Evolutionary conservation across 2,888 invertebrate species (phyloP).

Genomic region (Drosophila kambysellisi): DNA sequence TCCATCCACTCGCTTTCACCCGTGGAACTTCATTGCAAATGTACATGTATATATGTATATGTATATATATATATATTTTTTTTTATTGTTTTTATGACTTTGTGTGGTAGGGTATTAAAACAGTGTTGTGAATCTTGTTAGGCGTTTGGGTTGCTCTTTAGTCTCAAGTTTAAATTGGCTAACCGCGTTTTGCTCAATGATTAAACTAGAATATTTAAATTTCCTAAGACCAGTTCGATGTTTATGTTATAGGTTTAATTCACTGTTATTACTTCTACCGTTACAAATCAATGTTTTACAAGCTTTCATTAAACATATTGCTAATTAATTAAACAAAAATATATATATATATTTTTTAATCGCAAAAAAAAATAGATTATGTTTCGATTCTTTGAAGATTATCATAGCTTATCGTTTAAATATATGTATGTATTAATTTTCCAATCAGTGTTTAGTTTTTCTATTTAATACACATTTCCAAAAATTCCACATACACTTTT

Average conservation of each 20-base stretch:
- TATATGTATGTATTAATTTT: neutral
- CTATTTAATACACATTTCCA: neutral
- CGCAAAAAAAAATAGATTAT: neutral
- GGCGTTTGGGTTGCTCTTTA: neutral
- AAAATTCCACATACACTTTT: neutral
- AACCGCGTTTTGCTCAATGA: neutral
- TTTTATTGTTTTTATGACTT: neutral
- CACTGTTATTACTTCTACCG: no score
- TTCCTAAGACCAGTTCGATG: no score
- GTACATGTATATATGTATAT: neutral
- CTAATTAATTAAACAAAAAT: no score
- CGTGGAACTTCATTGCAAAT: conserved; percentile 6
- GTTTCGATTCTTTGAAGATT: neutral
- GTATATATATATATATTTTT: neutral
- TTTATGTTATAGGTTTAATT: no score
- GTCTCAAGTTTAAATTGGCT: neutral
- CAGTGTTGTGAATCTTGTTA: neutral
- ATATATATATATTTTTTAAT: no score
- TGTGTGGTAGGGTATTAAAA: conserved; percentile 6
- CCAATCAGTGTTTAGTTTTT: neutral
- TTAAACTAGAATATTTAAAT: neutral
- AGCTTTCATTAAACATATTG: no score
- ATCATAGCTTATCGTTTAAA: neutral
- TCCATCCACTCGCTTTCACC: neutral
- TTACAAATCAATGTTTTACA: no score